phyloP scores from a whole-genome alignment of 2,113 vertebrate genomes.

The Phaetusa simplex region DNA sequence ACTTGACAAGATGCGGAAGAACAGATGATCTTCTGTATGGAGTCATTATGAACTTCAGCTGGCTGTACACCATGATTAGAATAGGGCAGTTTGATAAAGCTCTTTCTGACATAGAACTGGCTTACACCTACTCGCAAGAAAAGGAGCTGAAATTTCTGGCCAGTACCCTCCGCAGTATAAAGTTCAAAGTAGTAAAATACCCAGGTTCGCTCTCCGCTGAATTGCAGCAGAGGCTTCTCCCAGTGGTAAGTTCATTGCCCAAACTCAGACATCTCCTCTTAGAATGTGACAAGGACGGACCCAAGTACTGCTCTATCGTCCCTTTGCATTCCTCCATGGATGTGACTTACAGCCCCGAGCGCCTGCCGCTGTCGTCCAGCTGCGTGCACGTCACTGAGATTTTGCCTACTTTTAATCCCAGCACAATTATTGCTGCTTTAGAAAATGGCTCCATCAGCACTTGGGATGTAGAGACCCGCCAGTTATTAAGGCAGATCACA shows the following conservation, averaged over 20 bases:
- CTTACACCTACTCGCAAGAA: constrained; percentile 91
- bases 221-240: constrained; percentile 94
- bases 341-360: constrained; percentile 93
- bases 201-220: constrained; percentile 94
- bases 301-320: constrained; percentile 98
- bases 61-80: constrained; percentile 99
- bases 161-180: constrained; percentile 89
- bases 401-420: constrained; percentile 91
- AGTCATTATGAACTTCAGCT: constrained; percentile 99
- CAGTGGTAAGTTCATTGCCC: constrained; percentile 93
- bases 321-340: constrained; percentile 98
- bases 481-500: constrained; percentile 92
- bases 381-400: constrained; percentile 95
- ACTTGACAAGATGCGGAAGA: constrained; percentile 90
- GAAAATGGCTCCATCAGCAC: constrained; percentile 98
- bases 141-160: constrained; percentile 97
- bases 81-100: constrained; percentile 97
- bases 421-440: constrained; percentile 90
- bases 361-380: constrained; percentile 90
- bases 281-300: constrained; percentile 98
- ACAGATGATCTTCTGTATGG: constrained; percentile 94
- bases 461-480: constrained; percentile 94
- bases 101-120: constrained; percentile 90
- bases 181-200: constrained; percentile 87
- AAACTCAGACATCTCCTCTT: constrained; percentile 95